Evolutionary conservation across 2,797 vertebrate genomes (phyloP), one percentile per base, ranked within the genome.

Genomic region (Argya squamiceps): DNA sequence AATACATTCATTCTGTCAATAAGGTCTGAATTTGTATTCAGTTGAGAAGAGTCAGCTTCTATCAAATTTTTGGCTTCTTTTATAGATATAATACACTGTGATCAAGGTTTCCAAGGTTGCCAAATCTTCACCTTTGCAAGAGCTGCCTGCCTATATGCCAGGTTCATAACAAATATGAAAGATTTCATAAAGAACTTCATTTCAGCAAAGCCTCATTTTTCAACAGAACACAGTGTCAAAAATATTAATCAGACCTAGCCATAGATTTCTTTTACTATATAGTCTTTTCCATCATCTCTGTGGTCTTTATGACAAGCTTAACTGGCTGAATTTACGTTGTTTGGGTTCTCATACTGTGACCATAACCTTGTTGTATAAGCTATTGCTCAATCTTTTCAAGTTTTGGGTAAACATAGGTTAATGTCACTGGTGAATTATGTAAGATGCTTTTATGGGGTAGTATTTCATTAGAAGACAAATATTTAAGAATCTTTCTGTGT

Each of bases 291-390:
- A 92, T 96, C 92, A 91, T 68, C 50, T 92, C 52, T 84, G 52
- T 56, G 70, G 70, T 91, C 59, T 87, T 90, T 60, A 87, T 92
- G 90, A 96, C 88, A 95, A 89, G 86, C 59, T 94, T 95, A 96
- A 95, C 63, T 74, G 84, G 60, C 37, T 92, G 49, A 77, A 95
- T 95, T 93, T 84, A 94, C 83, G 77, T 79, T 92, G 68, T 91
- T 87, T 94, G 91, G 41, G 34, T 91, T 77, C 64, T 93, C 52
- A 46, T 39, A 84, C 30, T 70, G 52, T 80, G 47, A 49, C 88
- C 81, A 64, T 87, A 91, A 68, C 53, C 74, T 93, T 91, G 49
- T 44, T 26, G 8, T 67, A 75, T 82, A 75, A 92, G 46, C 36
- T 69, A 60, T 39, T 74, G 70, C 37, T 85, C 89, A 74, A 92